phyloP scores from a whole-genome alignment of 1,140 invertebrate species.

The Aricia agestis region DNA sequence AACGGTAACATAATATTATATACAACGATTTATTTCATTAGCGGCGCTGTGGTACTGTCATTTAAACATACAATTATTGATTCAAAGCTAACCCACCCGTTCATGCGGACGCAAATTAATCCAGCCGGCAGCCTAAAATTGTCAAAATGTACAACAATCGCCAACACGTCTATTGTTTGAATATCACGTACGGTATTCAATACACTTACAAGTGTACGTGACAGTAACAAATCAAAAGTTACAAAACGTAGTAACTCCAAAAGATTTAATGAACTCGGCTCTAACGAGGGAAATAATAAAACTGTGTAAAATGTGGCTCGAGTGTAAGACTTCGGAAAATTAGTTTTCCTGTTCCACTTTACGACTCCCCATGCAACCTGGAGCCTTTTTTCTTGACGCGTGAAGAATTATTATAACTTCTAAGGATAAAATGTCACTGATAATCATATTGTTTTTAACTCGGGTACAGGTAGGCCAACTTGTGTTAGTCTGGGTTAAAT shows the following conservation, averaged over 20 bases:
- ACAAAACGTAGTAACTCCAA: background rate
- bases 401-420: slow-evolving; percentile 1
- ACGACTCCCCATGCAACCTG: slow-evolving; percentile 5
- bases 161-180: no score
- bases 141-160: no score
- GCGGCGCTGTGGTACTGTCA: no score
- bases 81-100: no score
- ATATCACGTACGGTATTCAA: background rate
- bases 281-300: background rate
- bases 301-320: background rate
- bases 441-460: background rate
- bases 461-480: background rate
- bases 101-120: no score
- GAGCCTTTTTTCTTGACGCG: background rate
- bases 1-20: no score
- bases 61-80: no score
- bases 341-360: background rate
- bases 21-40: no score
- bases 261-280: background rate
- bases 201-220: background rate
- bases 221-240: background rate
- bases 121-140: no score
- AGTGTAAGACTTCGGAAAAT: background rate
- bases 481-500: no score
- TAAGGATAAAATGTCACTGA: background rate